Percentiles rank a stretch among this genome's conserved stretches.
Evolutionary conservation across 2,797 vertebrate genomes (phyloP).

Genomic region (Novumbra hubbsi): DNA sequence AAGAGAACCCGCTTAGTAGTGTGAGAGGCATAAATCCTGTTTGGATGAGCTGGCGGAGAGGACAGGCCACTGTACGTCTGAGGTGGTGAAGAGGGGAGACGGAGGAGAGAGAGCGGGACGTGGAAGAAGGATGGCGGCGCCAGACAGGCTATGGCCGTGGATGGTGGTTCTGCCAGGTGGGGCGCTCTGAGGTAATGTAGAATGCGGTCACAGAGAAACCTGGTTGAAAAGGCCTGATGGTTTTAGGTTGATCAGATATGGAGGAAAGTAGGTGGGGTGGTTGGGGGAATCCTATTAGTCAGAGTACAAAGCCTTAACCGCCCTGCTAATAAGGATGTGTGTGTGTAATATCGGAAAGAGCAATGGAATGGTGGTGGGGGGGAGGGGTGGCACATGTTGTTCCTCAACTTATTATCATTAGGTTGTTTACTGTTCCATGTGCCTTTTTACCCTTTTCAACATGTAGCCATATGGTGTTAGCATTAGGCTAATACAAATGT

Average conservation of each 20-base stretch:
- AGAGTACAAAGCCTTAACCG: constrained; percentile 62
- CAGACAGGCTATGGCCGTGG: neutral
- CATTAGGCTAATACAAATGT: neutral
- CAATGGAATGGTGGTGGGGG: neutral
- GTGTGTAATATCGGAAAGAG: constrained; percentile 4
- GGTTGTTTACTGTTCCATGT: neutral
- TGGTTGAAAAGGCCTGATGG: constrained; percentile 3
- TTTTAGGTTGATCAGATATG: constrained; percentile 28
- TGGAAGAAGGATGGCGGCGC: neutral
- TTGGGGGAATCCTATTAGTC: constrained; percentile 73
- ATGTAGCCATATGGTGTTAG: neutral
- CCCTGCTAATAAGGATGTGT: constrained; percentile 48
- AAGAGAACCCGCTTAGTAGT: constrained; percentile 34
- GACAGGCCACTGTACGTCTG: constrained; percentile 59
- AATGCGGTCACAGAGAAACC: constrained; percentile 6
- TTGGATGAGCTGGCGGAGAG: constrained; percentile 56
- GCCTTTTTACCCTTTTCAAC: no score
- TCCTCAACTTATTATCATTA: neutral
- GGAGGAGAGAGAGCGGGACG: constrained; percentile 21
- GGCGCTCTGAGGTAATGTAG: constrained; percentile 21
- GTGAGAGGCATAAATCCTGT: constrained; percentile 62
- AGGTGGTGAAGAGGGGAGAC: constrained; percentile 21
- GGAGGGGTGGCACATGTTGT: neutral
- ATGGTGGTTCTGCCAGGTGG: constrained; percentile 6
- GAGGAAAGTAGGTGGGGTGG: constrained; percentile 20